A percentile compares a stretch with the other conserved stretches of the same genome.
Evolutionary conservation across 92 coral and sea anemone species (phyloP).

Genomic region (Palythoa caribaeorum): DNA sequence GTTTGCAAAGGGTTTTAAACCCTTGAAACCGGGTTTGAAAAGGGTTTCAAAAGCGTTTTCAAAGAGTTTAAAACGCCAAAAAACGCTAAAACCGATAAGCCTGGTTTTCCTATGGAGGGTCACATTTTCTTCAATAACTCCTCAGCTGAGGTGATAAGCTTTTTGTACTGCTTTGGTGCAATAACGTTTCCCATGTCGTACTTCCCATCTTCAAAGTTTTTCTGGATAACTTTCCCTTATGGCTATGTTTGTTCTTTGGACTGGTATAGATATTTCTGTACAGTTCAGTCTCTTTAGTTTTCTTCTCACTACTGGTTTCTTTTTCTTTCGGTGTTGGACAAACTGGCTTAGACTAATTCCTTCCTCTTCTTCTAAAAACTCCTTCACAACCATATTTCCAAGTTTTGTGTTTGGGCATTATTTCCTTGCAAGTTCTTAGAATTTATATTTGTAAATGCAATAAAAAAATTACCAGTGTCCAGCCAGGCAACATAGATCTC

Average conservation of each 20-base stretch:
- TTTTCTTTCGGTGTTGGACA: neutral
- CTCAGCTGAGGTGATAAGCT: neutral
- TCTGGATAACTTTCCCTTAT: neutral
- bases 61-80: neutral
- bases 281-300: neutral
- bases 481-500: too few relatives aligned
- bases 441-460: too few relatives aligned
- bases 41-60: neutral
- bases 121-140: neutral
- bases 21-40: neutral
- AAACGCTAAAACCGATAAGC: too few relatives aligned
- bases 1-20: constrained; percentile 11
- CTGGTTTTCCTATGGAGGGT: too few relatives aligned
- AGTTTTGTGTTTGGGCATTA: constrained; percentile 5
- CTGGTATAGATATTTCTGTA: constrained; percentile 8
- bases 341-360: neutral
- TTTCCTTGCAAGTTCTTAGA: neutral
- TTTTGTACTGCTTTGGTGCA: neutral
- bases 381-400: constrained; percentile 21
- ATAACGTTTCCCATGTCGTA: constrained; percentile 19
- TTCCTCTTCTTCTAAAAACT: neutral
- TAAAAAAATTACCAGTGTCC: too few relatives aligned
- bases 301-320: neutral
- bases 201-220: neutral
- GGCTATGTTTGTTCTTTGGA: constrained; percentile 9